Conservation (phyloP, 2,797 vertebrate species). For the Tachyglossus aculeatus region DNA sequence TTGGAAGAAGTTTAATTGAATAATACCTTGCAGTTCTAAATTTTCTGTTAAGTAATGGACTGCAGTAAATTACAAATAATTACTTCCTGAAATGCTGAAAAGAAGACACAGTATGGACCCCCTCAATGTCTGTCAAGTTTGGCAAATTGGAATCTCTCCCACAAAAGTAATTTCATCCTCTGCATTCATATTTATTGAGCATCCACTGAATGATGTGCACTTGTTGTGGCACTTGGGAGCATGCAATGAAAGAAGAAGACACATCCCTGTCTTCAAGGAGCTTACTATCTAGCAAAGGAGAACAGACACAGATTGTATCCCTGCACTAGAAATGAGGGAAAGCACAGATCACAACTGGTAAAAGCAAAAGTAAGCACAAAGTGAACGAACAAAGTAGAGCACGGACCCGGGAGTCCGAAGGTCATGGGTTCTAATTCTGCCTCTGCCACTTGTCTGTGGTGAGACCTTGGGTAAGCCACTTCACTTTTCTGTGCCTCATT, state of each 20-base stretch:
- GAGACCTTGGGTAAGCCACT: no score
- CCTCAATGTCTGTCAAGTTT: neutral
- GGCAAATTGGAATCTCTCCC: neutral
- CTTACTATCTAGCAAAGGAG: no score
- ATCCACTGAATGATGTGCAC: neutral
- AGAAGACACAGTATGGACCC: neutral
- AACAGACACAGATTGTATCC: no score
- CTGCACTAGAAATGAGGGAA: no score
- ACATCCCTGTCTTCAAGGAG: neutral
- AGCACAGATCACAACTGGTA: no score
- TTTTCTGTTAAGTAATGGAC: neutral
- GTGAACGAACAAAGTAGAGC: no score
- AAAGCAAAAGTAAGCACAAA: no score
- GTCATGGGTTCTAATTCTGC: no score
- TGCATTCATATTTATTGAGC: conserved; percentile 26
- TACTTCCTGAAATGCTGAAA: neutral
- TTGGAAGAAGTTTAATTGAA: neutral
- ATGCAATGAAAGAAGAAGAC: neutral
- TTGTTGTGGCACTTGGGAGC: neutral
- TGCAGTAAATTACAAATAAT: conserved; percentile 4
- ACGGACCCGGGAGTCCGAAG: no score
- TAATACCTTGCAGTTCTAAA: neutral
- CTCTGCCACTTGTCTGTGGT: no score
- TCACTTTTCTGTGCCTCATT: no score
- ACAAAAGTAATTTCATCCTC: conserved; percentile 13